Evolutionary conservation across 2,888 invertebrate species (phyloP).

Genomic region (Zaprionus bogoriensis): DNA sequence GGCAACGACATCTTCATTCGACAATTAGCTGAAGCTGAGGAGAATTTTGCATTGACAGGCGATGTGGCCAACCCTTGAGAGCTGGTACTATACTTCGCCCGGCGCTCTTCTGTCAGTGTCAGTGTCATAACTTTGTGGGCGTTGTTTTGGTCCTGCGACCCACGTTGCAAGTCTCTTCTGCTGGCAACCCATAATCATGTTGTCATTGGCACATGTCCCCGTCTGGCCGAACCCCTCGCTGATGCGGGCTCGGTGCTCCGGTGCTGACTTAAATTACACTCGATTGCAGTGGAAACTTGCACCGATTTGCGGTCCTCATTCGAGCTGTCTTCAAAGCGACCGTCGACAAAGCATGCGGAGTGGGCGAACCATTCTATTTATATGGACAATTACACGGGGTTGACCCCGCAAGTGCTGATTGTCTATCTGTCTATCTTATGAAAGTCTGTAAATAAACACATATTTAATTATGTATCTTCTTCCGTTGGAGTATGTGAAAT

Average conservation of each 20-base stretch:
- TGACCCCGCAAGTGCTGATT: not conserved
- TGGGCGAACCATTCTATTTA: not conserved
- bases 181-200: slow-evolving; percentile 65
- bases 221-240: slow-evolving; percentile 27
- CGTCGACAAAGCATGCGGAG: slow-evolving; percentile 4
- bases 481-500: too few relatives aligned
- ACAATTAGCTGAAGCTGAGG: slow-evolving; percentile 48
- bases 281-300: slow-evolving; percentile 35
- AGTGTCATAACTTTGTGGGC: slow-evolving; percentile 72
- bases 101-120: slow-evolving; percentile 51
- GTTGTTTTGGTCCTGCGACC: slow-evolving; percentile 27
- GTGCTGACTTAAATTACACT: slow-evolving; percentile 37
- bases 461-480: not conserved
- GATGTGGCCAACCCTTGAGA: slow-evolving; percentile 35
- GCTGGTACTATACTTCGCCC: not conserved
- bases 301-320: slow-evolving; percentile 26
- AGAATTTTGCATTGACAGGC: slow-evolving; percentile 28
- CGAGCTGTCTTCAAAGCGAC: slow-evolving; percentile 15
- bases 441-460: not conserved
- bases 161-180: slow-evolving; percentile 33
- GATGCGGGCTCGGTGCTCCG: slow-evolving; percentile 41
- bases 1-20: slow-evolving; percentile 55
- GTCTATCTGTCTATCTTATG: not conserved
- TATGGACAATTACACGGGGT: not conserved
- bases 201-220: slow-evolving; percentile 65